A percentile compares a stretch with the other conserved stretches of the same genome.
These are phyloP conservation scores for Drosophila monieri DNA, from an alignment of 2,888 invertebrate genomes.

Conservation along the genomic window DNA sequence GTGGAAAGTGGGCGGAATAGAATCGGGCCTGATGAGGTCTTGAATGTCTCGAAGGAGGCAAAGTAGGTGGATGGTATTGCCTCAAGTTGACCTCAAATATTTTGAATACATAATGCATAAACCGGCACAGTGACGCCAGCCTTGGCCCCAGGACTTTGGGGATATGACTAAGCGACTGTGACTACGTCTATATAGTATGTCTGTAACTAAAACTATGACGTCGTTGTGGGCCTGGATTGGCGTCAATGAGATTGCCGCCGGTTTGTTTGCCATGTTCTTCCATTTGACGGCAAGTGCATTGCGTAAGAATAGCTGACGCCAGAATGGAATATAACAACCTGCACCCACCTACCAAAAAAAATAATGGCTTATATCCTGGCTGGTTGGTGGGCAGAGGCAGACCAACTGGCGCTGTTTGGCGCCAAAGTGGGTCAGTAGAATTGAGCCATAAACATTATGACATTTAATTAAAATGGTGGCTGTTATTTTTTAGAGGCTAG, in stretches of 20 bases:
- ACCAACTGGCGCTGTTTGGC: conserved; percentile 31
- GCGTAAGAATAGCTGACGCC: conserved; percentile 41
- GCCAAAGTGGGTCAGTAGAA: conserved; percentile 19
- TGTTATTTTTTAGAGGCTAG: neutral
- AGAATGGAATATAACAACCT: conserved; percentile 8
- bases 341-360: conserved; percentile 23
- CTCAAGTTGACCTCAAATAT: conserved; percentile 49
- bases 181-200: conserved; percentile 5
- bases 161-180: conserved; percentile 13
- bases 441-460: neutral
- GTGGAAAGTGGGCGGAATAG: conserved; percentile 18
- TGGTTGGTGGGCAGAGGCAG: conserved; percentile 20
- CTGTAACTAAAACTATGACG: conserved; percentile 24
- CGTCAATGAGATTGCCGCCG: conserved; percentile 35
- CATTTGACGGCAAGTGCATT: conserved; percentile 26
- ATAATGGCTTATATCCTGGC: conserved; percentile 5
- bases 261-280: conserved; percentile 15
- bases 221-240: conserved; percentile 19
- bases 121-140: conserved; percentile 34
- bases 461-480: neutral
- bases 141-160: conserved; percentile 21
- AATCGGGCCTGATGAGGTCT: neutral
- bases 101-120: conserved; percentile 35
- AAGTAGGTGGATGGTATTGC: conserved; percentile 11
- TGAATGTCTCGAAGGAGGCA: neutral